Evolutionary conservation across 2,113 vertebrate genomes (phyloP).

Genomic region (Trematomus loennbergii): DNA sequence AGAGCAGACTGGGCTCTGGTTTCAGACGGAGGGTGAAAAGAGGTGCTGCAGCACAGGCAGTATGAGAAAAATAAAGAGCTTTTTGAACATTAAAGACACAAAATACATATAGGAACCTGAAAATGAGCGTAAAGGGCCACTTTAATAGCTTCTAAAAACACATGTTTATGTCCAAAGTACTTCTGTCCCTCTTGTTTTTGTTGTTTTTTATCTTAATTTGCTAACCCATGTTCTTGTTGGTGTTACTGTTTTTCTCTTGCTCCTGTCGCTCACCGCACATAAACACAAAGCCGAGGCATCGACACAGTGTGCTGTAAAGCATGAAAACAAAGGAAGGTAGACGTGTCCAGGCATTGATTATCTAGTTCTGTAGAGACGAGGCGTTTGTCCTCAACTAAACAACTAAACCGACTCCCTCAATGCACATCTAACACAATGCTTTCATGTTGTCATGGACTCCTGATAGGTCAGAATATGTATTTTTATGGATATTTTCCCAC

Average conservation of each 20-base stretch:
- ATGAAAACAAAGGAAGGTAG: constrained; percentile 39
- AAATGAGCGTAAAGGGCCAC: too few species aligned
- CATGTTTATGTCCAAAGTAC: background rate
- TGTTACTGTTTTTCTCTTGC: constrained; percentile 13
- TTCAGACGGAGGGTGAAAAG: too few species aligned
- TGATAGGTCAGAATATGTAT: constrained; percentile 13
- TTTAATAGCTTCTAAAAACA: background rate
- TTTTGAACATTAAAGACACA: too few species aligned
- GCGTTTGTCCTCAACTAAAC: constrained; percentile 29
- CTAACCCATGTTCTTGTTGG: background rate
- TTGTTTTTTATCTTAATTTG: constrained; percentile 17
- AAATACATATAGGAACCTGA: too few species aligned
- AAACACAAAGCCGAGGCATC: constrained; percentile 38
- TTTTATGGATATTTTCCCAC: constrained; percentile 11
- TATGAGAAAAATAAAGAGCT: too few species aligned
- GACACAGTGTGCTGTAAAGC: constrained; percentile 32
- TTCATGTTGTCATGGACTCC: constrained; percentile 11
- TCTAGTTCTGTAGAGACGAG: constrained; percentile 31
- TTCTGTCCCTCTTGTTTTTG: constrained; percentile 7
- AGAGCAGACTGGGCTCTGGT: too few species aligned
- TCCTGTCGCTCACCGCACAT: constrained; percentile 19
- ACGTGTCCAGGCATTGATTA: constrained; percentile 40
- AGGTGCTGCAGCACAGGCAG: too few species aligned
- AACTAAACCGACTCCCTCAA: constrained; percentile 7
- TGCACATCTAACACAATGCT: constrained; percentile 5